These are phyloP conservation scores for Limenitis arthemis DNA, from an alignment of 2,888 invertebrate genomes.

Conservation along the genomic window DNA sequence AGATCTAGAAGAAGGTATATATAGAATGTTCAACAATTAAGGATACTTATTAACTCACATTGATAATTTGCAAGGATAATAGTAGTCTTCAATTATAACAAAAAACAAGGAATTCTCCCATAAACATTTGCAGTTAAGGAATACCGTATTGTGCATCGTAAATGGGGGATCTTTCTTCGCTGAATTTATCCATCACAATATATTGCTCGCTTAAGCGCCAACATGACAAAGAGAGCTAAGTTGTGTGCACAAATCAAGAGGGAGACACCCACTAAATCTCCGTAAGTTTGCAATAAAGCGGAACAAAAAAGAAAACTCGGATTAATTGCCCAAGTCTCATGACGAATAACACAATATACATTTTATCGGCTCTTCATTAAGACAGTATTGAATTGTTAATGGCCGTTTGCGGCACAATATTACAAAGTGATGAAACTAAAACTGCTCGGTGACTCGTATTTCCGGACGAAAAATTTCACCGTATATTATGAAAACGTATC, in stretches of 20 bases:
- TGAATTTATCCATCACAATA: constrained; percentile 57
- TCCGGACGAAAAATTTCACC: constrained; percentile 40
- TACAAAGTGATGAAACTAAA: constrained; percentile 60
- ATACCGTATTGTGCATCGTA: constrained; percentile 44
- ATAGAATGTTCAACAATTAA: not conserved
- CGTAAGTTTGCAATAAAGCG: constrained; percentile 42
- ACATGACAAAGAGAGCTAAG: constrained; percentile 53
- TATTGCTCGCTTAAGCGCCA: constrained; percentile 54
- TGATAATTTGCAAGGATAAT: not conserved
- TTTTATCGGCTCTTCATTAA: constrained; percentile 68
- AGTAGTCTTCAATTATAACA: not conserved
- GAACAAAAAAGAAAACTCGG: constrained; percentile 49
- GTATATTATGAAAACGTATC: constrained; percentile 37
- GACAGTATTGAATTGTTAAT: constrained; percentile 66
- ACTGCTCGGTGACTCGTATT: constrained; percentile 48
- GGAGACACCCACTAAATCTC: constrained; percentile 56
- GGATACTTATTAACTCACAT: not conserved
- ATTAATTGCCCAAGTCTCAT: constrained; percentile 59
- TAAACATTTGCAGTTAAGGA: constrained; percentile 33
- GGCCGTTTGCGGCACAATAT: constrained; percentile 49
- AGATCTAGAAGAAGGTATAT: not conserved
- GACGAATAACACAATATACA: constrained; percentile 63
- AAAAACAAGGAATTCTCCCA: constrained; percentile 12
- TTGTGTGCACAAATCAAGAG: constrained; percentile 58
- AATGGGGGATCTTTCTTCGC: constrained; percentile 51